phyloP scores from a whole-genome alignment of 2,888 invertebrate genomes.

The Rugalucina vietnamica region DNA sequence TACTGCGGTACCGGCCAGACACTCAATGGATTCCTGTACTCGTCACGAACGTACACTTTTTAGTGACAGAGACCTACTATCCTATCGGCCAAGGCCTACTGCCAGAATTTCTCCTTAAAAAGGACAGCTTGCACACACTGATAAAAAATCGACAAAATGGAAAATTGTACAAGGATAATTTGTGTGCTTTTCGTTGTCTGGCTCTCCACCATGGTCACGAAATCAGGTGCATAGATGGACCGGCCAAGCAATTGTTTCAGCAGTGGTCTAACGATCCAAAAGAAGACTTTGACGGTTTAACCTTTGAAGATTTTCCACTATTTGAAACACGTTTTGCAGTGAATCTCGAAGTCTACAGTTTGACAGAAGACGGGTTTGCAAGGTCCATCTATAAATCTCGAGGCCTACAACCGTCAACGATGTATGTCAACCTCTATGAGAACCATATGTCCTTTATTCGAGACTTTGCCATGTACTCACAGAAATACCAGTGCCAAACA shows the following conservation, averaged over 20 bases:
- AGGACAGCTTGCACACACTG: constrained; percentile 25
- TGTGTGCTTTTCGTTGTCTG: constrained; percentile 49
- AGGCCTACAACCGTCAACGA: constrained; percentile 17
- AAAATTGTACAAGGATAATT: constrained; percentile 27
- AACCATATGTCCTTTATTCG: constrained; percentile 44
- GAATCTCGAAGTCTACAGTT: constrained; percentile 43
- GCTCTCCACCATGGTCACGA: constrained; percentile 29
- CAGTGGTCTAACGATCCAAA: constrained; percentile 13
- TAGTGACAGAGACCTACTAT: constrained; percentile 23
- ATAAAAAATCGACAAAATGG: constrained; percentile 29
- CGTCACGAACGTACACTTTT: constrained; percentile 53
- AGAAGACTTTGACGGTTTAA: constrained; percentile 1
- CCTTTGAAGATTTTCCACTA: constrained; percentile 13
- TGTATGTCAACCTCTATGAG: constrained; percentile 47
- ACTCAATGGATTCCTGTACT: constrained; percentile 57
- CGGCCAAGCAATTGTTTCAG: not conserved
- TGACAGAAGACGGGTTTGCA: constrained; percentile 42
- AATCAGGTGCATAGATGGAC: constrained; percentile 22
- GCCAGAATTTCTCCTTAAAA: constrained; percentile 22
- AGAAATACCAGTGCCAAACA: constrained; percentile 34
- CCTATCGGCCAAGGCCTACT: constrained; percentile 32
- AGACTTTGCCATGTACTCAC: constrained; percentile 11
- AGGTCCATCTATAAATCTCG: constrained; percentile 41
- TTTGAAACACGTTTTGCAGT: constrained; percentile 37
- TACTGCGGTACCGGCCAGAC: constrained; percentile 36